Base-by-base conservation (phyloP, 1,140 invertebrate genomes). In the Linepithema humile region DNA sequence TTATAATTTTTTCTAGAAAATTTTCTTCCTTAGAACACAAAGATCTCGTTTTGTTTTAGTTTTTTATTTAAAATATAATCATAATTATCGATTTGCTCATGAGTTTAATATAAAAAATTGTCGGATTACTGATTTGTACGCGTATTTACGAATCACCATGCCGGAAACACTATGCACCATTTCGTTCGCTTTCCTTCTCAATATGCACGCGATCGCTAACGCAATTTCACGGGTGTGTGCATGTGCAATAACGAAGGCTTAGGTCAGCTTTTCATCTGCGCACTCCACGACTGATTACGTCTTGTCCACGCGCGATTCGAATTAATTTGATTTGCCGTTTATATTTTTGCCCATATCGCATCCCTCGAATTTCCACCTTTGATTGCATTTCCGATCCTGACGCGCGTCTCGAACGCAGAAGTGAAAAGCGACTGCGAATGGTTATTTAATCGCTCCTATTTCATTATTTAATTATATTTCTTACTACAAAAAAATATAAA, bases 211-310 rank as follows among this genome's bases (percentile, higher is more conserved):
- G 86, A 88, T 88, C 86, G 48, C 86, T 88, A 88, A 88, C 85
- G 87, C 87, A 85, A 88, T 88, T 88, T 88, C 87, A 88, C 72
- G 87, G 87, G 32, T 55, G 77, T 65, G 57, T 88, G 77, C 83
- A 88, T 77, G 86, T 85, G 87, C 83, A 88, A 84, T 88, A 88
- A 88, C 87, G 87, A 88, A 88, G 87, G 87, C 87, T 88, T 88
- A 88, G 86, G 83, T 85, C 87, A 88, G 75, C 86, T 72, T 88
- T 88, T 88, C 87, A 88, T 88, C 50, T 85, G 59, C 50, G 26
- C 70, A 73, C 55, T 48, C 72, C 64, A 29, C 73, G 86, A 88
- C 87, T 88, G 87, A 88, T 88, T 88, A 88, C 86, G 77, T 87
- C 86, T 88, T 88, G 73, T 62, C 59, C 65, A 80, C 74, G 67